A percentile compares a stretch with the other conserved stretches of the same genome.
phyloP scores from a whole-genome alignment of 2,113 vertebrate genomes.

The Tringa solitaria region DNA sequence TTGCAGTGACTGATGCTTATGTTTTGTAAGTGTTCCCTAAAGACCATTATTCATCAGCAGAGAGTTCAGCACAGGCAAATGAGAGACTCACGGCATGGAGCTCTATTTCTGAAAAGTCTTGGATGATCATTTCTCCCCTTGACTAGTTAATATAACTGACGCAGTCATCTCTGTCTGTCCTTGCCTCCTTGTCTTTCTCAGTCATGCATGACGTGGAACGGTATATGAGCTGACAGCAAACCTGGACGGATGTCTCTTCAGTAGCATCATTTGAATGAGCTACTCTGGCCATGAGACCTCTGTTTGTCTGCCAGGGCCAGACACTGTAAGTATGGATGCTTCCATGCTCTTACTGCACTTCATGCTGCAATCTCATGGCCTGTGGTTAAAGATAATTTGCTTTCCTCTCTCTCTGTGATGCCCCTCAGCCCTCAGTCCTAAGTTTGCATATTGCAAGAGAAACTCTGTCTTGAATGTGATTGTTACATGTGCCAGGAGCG shows the following conservation, averaged over 20 bases:
- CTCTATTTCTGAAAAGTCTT: not conserved
- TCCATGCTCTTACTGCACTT: not conserved
- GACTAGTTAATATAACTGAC: not conserved
- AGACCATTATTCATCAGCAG: not conserved
- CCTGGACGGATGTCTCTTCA: not conserved
- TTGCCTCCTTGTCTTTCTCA: not conserved
- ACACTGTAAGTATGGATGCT: not conserved
- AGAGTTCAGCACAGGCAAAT: not conserved
- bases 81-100: not conserved
- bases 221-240: not conserved
- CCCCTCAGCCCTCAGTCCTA: not conserved
- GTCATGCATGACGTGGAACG: rapidly evolving
- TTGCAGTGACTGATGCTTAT: not conserved
- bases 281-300: not conserved
- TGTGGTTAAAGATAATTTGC: not conserved
- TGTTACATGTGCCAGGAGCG: not conserved
- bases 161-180: not conserved
- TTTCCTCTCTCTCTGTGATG: not conserved
- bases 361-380: not conserved
- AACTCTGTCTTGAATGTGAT: not conserved
- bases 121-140: not conserved
- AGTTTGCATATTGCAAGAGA: not conserved
- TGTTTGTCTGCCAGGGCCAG: not conserved
- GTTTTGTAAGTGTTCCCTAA: not conserved
- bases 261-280: not conserved